Conservation (phyloP, 2,888 invertebrate genomes). For the Gandaritis pyraliata region DNA sequence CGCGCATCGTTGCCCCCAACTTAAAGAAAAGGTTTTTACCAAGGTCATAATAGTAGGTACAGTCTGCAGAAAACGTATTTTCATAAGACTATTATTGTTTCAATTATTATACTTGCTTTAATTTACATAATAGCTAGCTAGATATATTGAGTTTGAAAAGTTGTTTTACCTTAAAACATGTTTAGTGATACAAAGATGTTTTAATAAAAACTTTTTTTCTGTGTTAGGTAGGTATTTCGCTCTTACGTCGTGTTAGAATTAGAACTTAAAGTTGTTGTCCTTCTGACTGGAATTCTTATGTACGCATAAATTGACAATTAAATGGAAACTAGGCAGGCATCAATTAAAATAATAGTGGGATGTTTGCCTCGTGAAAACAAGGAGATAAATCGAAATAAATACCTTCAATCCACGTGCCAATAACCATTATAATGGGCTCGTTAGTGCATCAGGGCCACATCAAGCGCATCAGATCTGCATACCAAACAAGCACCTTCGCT, state of each 20-base stretch:
- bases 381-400: conserved; percentile 37
- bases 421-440: conserved; percentile 56
- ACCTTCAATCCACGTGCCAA: conserved; percentile 47
- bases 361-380: conserved; percentile 27
- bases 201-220: not conserved
- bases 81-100: not conserved
- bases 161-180: too few relatives aligned
- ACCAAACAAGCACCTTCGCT: conserved; percentile 22
- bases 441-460: conserved; percentile 47
- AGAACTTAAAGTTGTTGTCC: conserved; percentile 16
- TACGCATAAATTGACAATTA: not conserved
- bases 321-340: conserved; percentile 14
- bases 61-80: conserved; percentile 21
- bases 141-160: too few relatives aligned
- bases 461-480: conserved; percentile 54
- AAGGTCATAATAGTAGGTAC: conserved; percentile 45
- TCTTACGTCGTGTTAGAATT: too few relatives aligned
- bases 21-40: conserved; percentile 55
- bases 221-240: too few relatives aligned
- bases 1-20: conserved; percentile 59
- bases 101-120: too few relatives aligned
- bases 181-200: too few relatives aligned
- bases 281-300: conserved; percentile 10
- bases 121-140: too few relatives aligned
- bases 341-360: conserved; percentile 11